A percentile compares a stretch with the other conserved stretches of the same genome.
Evolutionary conservation across 1,140 invertebrate species (phyloP).

Genomic region (Rhopalosiphum maidis): DNA sequence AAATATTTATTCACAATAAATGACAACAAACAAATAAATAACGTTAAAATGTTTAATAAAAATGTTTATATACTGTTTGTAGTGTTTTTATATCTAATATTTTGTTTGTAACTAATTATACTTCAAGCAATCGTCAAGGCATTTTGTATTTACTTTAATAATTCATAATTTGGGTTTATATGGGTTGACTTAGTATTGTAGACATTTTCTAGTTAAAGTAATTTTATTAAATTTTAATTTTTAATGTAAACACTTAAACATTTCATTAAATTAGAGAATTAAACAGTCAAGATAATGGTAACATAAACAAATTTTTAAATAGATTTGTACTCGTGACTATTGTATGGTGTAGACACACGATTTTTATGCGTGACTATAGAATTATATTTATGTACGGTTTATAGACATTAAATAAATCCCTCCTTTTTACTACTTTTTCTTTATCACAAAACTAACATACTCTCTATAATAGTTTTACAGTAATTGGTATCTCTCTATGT

Average conservation of each 20-base stretch:
- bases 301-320: neutral
- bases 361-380: neutral
- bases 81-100: neutral
- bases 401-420: no score
- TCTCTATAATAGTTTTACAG: no score
- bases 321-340: neutral
- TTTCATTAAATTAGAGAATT: neutral
- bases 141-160: neutral
- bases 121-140: no score
- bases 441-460: no score
- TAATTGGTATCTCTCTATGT: neutral
- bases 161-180: neutral
- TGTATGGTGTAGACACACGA: no score
- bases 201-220: neutral
- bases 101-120: neutral
- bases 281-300: neutral
- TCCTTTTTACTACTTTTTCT: no score
- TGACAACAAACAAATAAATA: no score
- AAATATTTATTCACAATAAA: no score
- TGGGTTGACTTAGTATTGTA: neutral
- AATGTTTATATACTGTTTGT: no score
- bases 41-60: neutral
- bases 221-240: neutral
- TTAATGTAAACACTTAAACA: neutral
- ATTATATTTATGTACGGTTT: neutral